Percentiles rank a stretch among this genome's conserved stretches.
These are phyloP conservation scores for Apotomis betuletana DNA, from an alignment of 2,888 invertebrate genomes.

Conservation along the genomic window DNA sequence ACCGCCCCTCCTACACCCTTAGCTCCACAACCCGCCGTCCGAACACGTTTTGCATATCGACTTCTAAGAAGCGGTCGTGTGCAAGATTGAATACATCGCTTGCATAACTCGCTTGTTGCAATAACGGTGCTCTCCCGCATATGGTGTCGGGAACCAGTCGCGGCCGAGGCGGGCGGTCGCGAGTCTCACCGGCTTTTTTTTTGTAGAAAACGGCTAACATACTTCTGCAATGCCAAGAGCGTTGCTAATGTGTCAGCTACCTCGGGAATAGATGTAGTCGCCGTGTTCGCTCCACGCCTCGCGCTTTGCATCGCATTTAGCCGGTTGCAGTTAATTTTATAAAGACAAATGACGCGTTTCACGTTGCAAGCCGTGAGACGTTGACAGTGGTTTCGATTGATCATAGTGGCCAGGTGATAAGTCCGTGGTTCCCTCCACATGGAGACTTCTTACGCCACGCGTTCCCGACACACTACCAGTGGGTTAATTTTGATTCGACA, in stretches of 20 bases:
- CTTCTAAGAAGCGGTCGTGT: conserved; percentile 51
- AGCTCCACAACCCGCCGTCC: conserved; percentile 34
- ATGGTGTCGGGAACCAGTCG: conserved; percentile 48
- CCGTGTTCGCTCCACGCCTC: conserved; percentile 4
- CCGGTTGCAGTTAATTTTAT: neutral
- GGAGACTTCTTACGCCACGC: conserved; percentile 16
- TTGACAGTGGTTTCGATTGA: neutral
- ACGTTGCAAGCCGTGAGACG: too few species aligned
- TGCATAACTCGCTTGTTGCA: conserved; percentile 54
- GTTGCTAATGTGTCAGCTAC: conserved; percentile 31
- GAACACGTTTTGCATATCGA: conserved; percentile 59
- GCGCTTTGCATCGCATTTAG: conserved; percentile 21
- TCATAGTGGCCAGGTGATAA: conserved; percentile 6
- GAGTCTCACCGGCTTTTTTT: conserved; percentile 31
- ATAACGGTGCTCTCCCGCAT: conserved; percentile 55
- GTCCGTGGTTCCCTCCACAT: conserved; percentile 16
- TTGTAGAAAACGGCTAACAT: conserved; percentile 36
- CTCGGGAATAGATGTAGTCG: conserved; percentile 10
- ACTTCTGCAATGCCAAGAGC: conserved; percentile 36
- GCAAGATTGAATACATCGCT: conserved; percentile 48
- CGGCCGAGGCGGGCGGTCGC: conserved; percentile 40
- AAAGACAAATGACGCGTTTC: neutral
- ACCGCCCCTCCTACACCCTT: conserved; percentile 49
- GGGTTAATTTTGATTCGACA: conserved; percentile 67
- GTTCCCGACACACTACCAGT: conserved; percentile 37